phyloP scores from a whole-genome alignment of 1,140 invertebrate species.

The Camponotus floridanus region DNA sequence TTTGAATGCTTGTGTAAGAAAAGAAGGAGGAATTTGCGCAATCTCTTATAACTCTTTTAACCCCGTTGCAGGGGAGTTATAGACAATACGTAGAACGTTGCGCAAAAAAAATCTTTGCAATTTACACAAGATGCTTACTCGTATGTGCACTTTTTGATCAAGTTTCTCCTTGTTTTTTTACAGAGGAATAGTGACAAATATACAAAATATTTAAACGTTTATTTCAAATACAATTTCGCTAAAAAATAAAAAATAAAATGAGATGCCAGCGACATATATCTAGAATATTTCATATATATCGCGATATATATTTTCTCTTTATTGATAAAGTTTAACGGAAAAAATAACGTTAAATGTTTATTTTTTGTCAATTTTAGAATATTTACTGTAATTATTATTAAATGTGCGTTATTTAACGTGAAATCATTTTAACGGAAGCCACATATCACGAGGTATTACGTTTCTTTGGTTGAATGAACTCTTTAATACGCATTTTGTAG shows the following conservation, averaged over 20 bases:
- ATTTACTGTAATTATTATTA: not conserved
- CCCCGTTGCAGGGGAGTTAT: not conserved
- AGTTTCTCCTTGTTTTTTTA: too few relatives aligned
- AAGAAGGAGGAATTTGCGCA: slow-evolving; percentile 24
- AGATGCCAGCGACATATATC: not conserved
- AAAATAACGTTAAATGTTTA: not conserved
- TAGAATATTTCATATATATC: not conserved
- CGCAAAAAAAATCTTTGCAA: slow-evolving; percentile 1
- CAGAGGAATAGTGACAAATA: not conserved
- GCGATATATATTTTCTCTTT: not conserved
- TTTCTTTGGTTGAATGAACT: not conserved
- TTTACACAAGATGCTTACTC: not conserved
- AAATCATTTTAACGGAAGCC: not conserved
- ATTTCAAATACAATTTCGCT: too few relatives aligned
- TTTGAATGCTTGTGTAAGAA: slow-evolving; percentile 29
- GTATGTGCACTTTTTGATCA: not conserved
- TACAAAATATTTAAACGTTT: not conserved
- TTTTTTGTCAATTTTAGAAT: not conserved
- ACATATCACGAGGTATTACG: not conserved
- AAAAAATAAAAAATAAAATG: not conserved
- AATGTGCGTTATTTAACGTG: not conserved
- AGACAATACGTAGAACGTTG: not conserved
- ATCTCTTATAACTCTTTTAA: slow-evolving; percentile 35
- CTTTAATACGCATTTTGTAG: not conserved
- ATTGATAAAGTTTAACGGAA: not conserved